Base-by-base conservation (phyloP, 2,888 invertebrate genomes). In the Caenorhabditis sp. region DNA sequence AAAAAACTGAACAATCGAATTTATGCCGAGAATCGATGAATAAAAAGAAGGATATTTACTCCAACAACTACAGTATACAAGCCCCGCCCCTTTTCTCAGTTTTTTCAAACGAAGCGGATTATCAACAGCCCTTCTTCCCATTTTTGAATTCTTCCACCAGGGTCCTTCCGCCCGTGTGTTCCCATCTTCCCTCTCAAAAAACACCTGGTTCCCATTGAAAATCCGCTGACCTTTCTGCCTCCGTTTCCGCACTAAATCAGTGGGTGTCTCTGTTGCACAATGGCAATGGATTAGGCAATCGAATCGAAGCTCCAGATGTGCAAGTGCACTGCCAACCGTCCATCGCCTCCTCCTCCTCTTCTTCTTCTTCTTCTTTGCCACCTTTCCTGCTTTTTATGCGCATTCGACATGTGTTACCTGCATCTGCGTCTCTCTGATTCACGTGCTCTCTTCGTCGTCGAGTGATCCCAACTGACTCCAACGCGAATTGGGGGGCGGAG, bases 381-480 rank as follows among this genome's bases (percentile, higher is more conserved):
- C 72, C 72, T 67, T 61, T 67, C 53, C 62, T 44, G 76, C n/a
- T 77, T 77, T 77, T 77, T 77, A 77, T 77, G 32, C 32, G 67
- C 55, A 50, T 76, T 28, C 35, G 68, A 77, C 76, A 77, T 77
- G 76, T 77, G 76, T 77, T 68, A 56, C 18, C 56, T 56, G 56
- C 28, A 8, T 47, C 51, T 26, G 35, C 20, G 22, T 65, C 74
- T 74, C 74, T 51, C 40, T 1, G 5, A 47, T 65, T 51, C 11
- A 2, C 50, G 35, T 51, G 37, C 50, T 74, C 47, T 58, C 74
- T 74, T 9, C 9, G 32, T 32, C n/a, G 32, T 9, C 64, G 35
- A 5, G 53, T 64, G 61, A 61, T 51, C 65, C 65, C 56, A 68
- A 67, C 62, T 62, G 68, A 62, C 60, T 76, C 76, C 18, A 26